Evolutionary conservation across 2,113 vertebrate genomes (phyloP).

Genomic region (Chlorodrepanis virens): DNA sequence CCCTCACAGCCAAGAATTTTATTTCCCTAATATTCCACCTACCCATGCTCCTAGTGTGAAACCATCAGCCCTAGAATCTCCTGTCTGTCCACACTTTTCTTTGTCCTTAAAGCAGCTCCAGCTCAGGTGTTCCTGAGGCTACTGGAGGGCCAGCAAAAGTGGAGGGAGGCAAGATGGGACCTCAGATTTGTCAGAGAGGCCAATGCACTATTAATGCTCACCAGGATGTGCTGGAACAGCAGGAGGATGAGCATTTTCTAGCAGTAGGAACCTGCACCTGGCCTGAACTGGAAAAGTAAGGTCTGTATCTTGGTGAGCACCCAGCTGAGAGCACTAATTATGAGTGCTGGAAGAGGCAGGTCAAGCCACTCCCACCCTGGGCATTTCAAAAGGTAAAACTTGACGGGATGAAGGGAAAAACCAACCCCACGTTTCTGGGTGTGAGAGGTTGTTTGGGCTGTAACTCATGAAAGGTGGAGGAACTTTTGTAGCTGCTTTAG

Average conservation of each 20-base stretch:
- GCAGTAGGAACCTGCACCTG: not conserved
- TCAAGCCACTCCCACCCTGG: not conserved
- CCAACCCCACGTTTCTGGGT: rapidly evolving
- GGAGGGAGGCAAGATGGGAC: not conserved
- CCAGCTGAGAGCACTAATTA: not conserved
- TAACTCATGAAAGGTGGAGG: not conserved
- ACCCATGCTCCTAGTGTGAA: not conserved
- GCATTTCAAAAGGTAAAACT: not conserved
- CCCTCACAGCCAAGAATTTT: not conserved
- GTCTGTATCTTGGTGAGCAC: not conserved
- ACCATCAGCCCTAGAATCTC: not conserved
- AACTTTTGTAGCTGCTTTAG: not conserved
- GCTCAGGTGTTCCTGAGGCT: not conserved
- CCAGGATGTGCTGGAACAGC: not conserved
- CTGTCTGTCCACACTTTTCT: not conserved
- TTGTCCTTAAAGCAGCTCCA: not conserved
- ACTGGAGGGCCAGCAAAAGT: not conserved
- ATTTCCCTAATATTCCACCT: not conserved
- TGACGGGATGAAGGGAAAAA: not conserved
- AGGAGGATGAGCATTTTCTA: not conserved
- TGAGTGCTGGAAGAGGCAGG: not conserved
- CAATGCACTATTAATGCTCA: rapidly evolving
- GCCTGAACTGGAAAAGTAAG: not conserved
- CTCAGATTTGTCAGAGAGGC: not conserved
- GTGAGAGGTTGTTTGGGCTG: not conserved